Percentiles rank a stretch among this genome's conserved stretches.
These are phyloP conservation scores for Crotalus viridis DNA, from an alignment of 2,113 vertebrate genomes.

Conservation along the genomic window DNA sequence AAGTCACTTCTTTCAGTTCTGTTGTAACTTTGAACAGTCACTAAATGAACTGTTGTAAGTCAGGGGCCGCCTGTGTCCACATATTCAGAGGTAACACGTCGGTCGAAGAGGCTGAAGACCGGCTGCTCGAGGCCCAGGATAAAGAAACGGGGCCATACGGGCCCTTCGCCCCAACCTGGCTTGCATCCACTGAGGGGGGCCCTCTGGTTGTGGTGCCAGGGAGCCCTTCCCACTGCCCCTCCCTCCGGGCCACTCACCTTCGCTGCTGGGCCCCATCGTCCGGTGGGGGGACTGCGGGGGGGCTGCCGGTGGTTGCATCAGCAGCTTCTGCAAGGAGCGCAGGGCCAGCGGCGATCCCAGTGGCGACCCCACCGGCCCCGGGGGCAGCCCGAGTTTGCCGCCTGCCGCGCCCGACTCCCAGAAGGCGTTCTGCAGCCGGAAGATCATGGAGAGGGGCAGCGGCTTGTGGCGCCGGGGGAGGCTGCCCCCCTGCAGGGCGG, in stretches of 20 bases:
- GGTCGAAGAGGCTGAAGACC: too few species aligned
- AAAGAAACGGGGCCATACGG: too few species aligned
- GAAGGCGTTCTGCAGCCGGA: slow-evolving; percentile 83
- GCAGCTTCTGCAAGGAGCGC: slow-evolving; percentile 53
- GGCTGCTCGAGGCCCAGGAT: too few species aligned
- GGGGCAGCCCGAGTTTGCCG: slow-evolving; percentile 20
- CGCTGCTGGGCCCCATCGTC: not conserved
- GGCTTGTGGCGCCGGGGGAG: slow-evolving; percentile 66
- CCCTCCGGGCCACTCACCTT: not conserved
- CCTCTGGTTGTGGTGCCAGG: too few species aligned
- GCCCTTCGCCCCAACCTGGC: not conserved
- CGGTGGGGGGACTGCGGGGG: not conserved
- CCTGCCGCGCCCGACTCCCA: slow-evolving; percentile 59
- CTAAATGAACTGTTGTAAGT: not conserved
- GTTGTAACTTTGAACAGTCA: not conserved
- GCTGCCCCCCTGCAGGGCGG: slow-evolving; percentile 42
- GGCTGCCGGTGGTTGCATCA: slow-evolving; percentile 29
- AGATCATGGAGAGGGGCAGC: slow-evolving; percentile 86
- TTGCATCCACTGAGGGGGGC: not conserved
- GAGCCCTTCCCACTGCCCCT: not conserved
- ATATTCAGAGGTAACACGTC: not conserved
- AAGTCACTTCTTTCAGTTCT: not conserved
- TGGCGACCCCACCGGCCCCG: slow-evolving; percentile 59
- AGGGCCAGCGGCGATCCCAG: slow-evolving; percentile 53
- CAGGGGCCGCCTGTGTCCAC: not conserved